Evolutionary conservation across 1,140 invertebrate genomes (phyloP).

Genomic region (Camponotus vicinus): DNA sequence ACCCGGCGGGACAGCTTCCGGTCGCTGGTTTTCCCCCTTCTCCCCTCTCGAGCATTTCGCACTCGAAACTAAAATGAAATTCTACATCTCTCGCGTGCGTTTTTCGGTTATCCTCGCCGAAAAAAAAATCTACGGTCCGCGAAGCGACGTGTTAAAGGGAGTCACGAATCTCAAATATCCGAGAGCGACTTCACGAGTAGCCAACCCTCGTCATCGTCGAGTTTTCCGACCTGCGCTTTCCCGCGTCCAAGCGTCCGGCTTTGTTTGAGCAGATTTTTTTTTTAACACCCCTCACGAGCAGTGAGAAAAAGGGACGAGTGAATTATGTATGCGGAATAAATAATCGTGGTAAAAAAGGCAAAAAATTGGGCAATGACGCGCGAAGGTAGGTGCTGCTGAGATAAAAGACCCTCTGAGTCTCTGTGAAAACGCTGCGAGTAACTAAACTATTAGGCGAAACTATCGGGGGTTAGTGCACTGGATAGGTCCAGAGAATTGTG

Average conservation of each 20-base stretch:
- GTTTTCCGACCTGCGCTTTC: background rate
- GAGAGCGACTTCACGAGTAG: background rate
- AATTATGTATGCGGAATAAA: conserved; percentile 65
- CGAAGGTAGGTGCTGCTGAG: conserved; percentile 1
- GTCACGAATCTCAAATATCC: conserved; percentile 61
- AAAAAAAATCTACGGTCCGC: conserved; percentile 26
- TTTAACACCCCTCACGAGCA: background rate
- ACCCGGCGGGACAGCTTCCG: conserved; percentile 22
- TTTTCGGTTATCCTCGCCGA: conserved; percentile 13
- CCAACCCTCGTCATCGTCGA: background rate
- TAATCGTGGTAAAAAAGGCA: conserved; percentile 3
- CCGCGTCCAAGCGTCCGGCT: background rate
- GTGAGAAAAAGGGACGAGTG: conserved; percentile 16
- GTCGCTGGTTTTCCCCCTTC: background rate
- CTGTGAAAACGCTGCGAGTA: conserved; percentile 7
- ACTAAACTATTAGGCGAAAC: conserved; percentile 30
- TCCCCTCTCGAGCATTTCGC: background rate
- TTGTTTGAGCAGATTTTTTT: conserved; percentile 46
- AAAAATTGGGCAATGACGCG: conserved; percentile 26
- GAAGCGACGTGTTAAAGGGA: conserved; percentile 50
- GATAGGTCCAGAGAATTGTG: conserved; percentile 3
- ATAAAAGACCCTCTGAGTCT: background rate
- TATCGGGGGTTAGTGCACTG: conserved; percentile 13
- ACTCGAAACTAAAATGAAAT: conserved; percentile 44
- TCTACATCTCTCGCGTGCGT: conserved; percentile 32